Conservation (phyloP, 2,797 vertebrate genomes). For the Otus scops region DNA sequence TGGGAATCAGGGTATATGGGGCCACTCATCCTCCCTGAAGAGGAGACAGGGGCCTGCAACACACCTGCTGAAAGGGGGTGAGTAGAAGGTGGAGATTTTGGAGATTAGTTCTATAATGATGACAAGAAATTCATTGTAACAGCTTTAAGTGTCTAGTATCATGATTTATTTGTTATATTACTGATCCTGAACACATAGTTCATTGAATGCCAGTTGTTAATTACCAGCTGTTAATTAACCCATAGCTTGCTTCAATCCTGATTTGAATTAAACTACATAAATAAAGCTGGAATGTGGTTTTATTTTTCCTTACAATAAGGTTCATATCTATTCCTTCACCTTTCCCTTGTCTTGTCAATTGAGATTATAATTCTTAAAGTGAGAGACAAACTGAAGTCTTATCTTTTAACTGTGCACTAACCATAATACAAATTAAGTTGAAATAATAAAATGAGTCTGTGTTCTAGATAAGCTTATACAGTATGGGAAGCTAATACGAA, state of each 20-base stretch:
- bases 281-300: not conserved
- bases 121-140: not conserved
- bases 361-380: not conserved
- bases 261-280: not conserved
- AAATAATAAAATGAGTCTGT: not conserved
- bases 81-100: accelerated
- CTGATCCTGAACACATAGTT: not conserved
- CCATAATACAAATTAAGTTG: not conserved
- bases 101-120: not conserved
- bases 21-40: not conserved
- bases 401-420: not conserved
- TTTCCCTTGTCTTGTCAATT: not conserved
- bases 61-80: accelerated
- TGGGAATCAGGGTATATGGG: accelerated
- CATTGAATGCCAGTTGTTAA: not conserved
- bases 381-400: not conserved
- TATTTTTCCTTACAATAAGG: not conserved
- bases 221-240: not conserved
- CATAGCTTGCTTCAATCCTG: not conserved
- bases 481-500: not conserved
- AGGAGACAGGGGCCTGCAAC: not conserved
- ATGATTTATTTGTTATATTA: not conserved
- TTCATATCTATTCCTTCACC: not conserved
- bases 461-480: not conserved
- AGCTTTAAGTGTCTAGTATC: not conserved